Percentiles rank a stretch among this genome's conserved stretches.
Conservation (phyloP, 2,797 vertebrate genomes). For the Sebastes vulpes region DNA sequence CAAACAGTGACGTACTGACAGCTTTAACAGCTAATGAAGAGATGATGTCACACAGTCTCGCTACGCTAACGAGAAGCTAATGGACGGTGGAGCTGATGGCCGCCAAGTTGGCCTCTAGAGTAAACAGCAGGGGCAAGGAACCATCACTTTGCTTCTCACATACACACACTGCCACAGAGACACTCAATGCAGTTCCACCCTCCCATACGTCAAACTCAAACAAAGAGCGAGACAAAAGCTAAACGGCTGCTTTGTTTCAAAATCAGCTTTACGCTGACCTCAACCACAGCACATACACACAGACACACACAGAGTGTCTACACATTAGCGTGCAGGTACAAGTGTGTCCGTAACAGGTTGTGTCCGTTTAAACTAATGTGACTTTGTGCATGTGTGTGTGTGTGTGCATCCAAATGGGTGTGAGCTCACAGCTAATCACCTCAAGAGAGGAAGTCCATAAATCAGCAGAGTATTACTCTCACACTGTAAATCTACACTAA, state of each 20-base stretch:
- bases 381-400: conserved; percentile 5
- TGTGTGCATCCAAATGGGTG: conserved; percentile 34
- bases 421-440: conserved; percentile 76
- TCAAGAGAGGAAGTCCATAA: conserved; percentile 74
- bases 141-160: conserved; percentile 73
- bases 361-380: conserved; percentile 19
- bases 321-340: not conserved
- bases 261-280: conserved; percentile 31
- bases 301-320: not conserved
- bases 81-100: conserved; percentile 51
- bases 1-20: conserved; percentile 39
- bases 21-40: conserved; percentile 45
- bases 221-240: conserved; percentile 30
- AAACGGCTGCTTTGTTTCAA: conserved; percentile 52
- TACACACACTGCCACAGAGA: conserved; percentile 9
- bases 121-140: conserved; percentile 77
- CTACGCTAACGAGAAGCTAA: conserved; percentile 62
- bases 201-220: conserved; percentile 29
- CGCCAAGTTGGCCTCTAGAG: conserved; percentile 39
- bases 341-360: conserved; percentile 8
- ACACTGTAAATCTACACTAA: conserved; percentile 67
- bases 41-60: conserved; percentile 60
- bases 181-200: conserved; percentile 9
- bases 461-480: conserved; percentile 66
- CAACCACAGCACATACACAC: not conserved